phyloP scores from a whole-genome alignment of 2,888 invertebrate genomes.

The Acanthopleura granulata region DNA sequence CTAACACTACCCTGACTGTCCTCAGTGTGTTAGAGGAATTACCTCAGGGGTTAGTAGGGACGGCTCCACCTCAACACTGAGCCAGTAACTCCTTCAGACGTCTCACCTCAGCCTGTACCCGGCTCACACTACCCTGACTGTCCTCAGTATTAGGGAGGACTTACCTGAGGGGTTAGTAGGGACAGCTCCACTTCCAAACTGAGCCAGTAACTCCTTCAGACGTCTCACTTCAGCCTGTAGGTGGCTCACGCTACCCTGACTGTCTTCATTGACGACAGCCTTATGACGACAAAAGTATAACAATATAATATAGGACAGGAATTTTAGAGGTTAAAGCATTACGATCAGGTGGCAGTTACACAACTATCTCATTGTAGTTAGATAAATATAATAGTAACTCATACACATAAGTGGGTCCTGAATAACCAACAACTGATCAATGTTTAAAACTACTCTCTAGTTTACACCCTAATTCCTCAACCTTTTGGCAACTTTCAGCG shows the following conservation, averaged over 20 bases:
- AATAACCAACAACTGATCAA: too few species aligned
- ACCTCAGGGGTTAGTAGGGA: conserved; percentile 15
- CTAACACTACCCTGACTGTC: conserved; percentile 65
- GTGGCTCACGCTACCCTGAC: conserved; percentile 61
- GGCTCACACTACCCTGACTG: conserved; percentile 61
- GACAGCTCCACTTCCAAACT: conserved; percentile 29
- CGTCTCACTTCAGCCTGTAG: conserved; percentile 64
- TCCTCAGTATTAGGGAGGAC: conserved; percentile 51
- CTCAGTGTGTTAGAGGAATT: conserved; percentile 40
- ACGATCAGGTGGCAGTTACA: too few species aligned
- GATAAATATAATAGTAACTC: too few species aligned
- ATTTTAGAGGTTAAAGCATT: too few species aligned
- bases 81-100: conserved; percentile 55
- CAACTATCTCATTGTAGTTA: too few species aligned
- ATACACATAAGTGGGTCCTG: too few species aligned
- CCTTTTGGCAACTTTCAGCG: too few species aligned
- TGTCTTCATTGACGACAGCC: conserved; percentile 69
- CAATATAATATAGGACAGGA: too few species aligned
- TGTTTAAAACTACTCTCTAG: too few species aligned
- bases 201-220: conserved; percentile 53
- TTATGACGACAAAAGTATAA: conserved; percentile 28
- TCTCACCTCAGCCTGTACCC: conserved; percentile 64
- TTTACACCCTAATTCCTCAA: too few species aligned
- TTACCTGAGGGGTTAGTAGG: conserved; percentile 11
- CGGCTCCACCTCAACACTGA: conserved; percentile 28